phyloP scores from a whole-genome alignment of 1,140 invertebrate species.

The Caenorhabditis elegans region WBcel235 BX284602.5:13508501-13509000 shows the following conservation, averaged over 20 bases:
- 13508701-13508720: background rate
- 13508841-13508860: slow-evolving; percentile 20
- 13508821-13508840: background rate
- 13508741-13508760: background rate
- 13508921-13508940: background rate
- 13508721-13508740: background rate
- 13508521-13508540: too few relatives aligned
- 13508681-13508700: background rate
- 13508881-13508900: background rate
- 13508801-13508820: background rate
- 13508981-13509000: too few relatives aligned
- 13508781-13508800: background rate
- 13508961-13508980: slow-evolving; percentile 28
- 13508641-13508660: background rate
- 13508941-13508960: slow-evolving; percentile 35
- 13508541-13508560: background rate
- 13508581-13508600: slow-evolving; percentile 29
- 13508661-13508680: slow-evolving; percentile 10
- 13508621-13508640: slow-evolving; percentile 1
- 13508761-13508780: background rate
- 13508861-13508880: background rate
- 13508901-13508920: background rate
- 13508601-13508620: slow-evolving; percentile 33
- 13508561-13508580: background rate
- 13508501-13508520: too few relatives aligned